These are phyloP conservation scores for Plusia festucae DNA, from an alignment of 2,888 invertebrate species.

Conservation along the genomic window DNA sequence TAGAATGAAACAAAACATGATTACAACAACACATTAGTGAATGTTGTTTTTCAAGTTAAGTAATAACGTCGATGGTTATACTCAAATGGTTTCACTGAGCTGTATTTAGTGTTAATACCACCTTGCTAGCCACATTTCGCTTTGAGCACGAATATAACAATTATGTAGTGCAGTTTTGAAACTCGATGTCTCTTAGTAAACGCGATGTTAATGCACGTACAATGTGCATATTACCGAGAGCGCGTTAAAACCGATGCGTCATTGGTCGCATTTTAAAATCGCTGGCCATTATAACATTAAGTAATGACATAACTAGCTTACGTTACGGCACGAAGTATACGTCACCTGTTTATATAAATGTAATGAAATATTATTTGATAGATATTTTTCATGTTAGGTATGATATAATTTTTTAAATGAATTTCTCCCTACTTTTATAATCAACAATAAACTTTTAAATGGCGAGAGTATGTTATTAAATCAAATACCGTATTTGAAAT, in stretches of 20 bases:
- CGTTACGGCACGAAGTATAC: constrained; percentile 29
- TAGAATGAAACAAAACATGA: constrained; percentile 23
- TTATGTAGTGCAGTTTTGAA: constrained; percentile 59
- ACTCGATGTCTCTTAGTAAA: constrained; percentile 47
- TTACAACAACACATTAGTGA: constrained; percentile 35
- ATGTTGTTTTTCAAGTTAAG: constrained; percentile 50
- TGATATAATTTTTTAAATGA: background rate
- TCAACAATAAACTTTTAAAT: background rate
- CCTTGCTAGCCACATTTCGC: constrained; percentile 52
- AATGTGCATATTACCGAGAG: constrained; percentile 75
- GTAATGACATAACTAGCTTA: constrained; percentile 43
- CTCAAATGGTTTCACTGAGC: constrained; percentile 36
- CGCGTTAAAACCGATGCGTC: constrained; percentile 87
- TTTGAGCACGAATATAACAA: constrained; percentile 59
- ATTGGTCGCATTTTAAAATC: constrained; percentile 84
- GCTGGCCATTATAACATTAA: constrained; percentile 72
- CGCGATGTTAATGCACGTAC: constrained; percentile 62
- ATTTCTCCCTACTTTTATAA: background rate
- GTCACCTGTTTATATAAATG: background rate
- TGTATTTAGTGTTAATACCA: constrained; percentile 52
- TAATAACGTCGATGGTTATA: constrained; percentile 41
- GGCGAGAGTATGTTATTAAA: background rate
- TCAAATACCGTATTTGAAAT: background rate
- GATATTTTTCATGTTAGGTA: background rate
- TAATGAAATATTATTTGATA: background rate